Evolutionary conservation across 2,113 vertebrate genomes (phyloP).

Genomic region (Ia io): DNA sequence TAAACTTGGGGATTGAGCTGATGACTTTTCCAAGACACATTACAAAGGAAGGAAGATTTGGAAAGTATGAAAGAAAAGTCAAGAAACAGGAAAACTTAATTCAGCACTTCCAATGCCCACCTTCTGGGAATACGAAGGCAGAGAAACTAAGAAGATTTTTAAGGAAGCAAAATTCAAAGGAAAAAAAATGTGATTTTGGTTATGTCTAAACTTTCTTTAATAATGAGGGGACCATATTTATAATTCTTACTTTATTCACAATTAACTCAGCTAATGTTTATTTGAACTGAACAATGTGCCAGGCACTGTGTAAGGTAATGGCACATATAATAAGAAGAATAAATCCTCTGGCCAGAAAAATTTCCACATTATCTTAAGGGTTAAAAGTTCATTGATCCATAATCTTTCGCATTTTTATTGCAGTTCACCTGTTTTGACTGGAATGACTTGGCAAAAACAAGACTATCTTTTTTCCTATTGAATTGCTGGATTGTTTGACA

Average conservation of each 20-base stretch:
- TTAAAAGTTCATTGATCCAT: slow-evolving; percentile 27
- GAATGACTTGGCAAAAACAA: slow-evolving; percentile 44
- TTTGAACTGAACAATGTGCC: neutral
- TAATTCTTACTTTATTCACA: neutral
- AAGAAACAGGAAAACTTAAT: neutral
- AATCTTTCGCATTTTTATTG: slow-evolving; percentile 22
- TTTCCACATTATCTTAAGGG: slow-evolving; percentile 16
- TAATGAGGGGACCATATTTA: neutral
- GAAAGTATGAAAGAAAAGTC: neutral
- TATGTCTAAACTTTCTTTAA: neutral
- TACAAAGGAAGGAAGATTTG: neutral
- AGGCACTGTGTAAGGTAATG: neutral
- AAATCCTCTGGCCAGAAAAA: neutral
- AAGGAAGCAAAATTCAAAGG: neutral
- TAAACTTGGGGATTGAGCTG: neutral
- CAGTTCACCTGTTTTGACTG: slow-evolving; percentile 38
- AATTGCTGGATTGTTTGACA: slow-evolving; percentile 30
- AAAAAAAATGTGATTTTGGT: neutral
- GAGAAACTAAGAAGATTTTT: neutral
- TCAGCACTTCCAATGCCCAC: neutral
- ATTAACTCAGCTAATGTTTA: neutral
- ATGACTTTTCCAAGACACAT: neutral
- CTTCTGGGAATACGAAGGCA: neutral
- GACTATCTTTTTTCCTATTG: neutral
- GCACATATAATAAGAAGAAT: slow-evolving; percentile 13